Base-by-base conservation (phyloP, 2,113 vertebrate genomes). In the Lepus timidus region DNA sequence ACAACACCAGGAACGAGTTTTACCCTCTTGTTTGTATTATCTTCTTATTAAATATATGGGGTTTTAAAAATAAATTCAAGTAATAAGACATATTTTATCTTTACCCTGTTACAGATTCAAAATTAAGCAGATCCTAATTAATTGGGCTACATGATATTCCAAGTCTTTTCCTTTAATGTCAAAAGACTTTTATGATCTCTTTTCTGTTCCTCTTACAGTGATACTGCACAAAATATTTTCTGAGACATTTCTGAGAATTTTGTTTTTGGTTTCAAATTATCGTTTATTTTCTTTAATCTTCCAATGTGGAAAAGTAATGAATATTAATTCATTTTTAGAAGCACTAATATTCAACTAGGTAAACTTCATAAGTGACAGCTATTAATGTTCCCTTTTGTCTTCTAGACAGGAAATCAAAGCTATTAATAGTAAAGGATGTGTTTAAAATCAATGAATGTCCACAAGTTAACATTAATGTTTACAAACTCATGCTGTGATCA, bases 381-480 rank as follows among this genome's bases (percentile, higher is more conserved):
- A 97, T 97, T 98, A 97, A 97, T 97, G 97, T 97, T 97, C 93
- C 97, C 97, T 98, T 98, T 98, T 97, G 96, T 98, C 97, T 98
- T 98, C 90, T 93, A 95, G 97, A 96, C 98, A 98, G 97, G 98
- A 98, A 98, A 98, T 98, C 98, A 98, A 98, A 98, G 76, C 95
- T 97, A 96, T 98, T 98, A 98, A 98, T 98, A 97, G 94, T 96
- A 98, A 98, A 98, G 94, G 97, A 98, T 98, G 96, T 90, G 25
- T 96, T 98, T 98, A 97, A 98, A 98, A 98, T 98, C 97, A 97
- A 90, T 97, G 90, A 97, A 91, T 97, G 94, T 97, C 88, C 92
- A 96, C 95, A 97, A 95, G 96, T 97, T 98, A 97, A 95, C 0
- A 13, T 91, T 97, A 98, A 97, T 92, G 96, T 97, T 97, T 96